phyloP scores from a whole-genome alignment of 2,888 invertebrate genomes.

The Tenthredo livida region DNA sequence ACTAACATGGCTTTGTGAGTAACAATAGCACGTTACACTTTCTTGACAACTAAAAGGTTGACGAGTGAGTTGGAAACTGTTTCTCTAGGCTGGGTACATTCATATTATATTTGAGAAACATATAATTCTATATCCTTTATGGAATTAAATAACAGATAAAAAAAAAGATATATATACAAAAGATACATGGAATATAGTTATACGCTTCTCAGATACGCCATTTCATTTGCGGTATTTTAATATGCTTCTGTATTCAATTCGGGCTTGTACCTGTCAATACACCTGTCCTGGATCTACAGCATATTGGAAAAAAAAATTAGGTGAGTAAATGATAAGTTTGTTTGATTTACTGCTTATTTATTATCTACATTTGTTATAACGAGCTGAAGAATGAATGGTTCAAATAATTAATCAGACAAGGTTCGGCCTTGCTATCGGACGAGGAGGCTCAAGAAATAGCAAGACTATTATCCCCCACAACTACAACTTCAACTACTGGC shows the following conservation, averaged over 20 bases:
- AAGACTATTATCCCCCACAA: constrained; percentile 85
- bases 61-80: background rate
- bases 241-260: constrained; percentile 56
- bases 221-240: constrained; percentile 52
- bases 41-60: background rate
- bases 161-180: background rate
- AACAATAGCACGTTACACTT: constrained; percentile 35
- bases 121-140: background rate
- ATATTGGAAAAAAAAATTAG: constrained; percentile 92
- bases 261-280: constrained; percentile 73
- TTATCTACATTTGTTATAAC: constrained; percentile 9
- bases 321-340: constrained; percentile 80
- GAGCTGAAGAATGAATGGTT: constrained; percentile 58
- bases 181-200: background rate
- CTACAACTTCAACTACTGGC: constrained; percentile 61
- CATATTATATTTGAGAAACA: constrained; percentile 27
- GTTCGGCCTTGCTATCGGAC: constrained; percentile 88
- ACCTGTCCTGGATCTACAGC: constrained; percentile 83
- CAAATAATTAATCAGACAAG: constrained; percentile 82
- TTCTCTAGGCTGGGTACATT: constrained; percentile 2
- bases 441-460: constrained; percentile 95
- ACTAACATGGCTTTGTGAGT: constrained; percentile 53
- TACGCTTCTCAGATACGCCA: constrained; percentile 16
- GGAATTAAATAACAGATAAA: background rate
- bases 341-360: constrained; percentile 33